These are phyloP conservation scores for Numenius phaeopus DNA, from an alignment of 2,797 vertebrate species.

Conservation along the genomic window DNA sequence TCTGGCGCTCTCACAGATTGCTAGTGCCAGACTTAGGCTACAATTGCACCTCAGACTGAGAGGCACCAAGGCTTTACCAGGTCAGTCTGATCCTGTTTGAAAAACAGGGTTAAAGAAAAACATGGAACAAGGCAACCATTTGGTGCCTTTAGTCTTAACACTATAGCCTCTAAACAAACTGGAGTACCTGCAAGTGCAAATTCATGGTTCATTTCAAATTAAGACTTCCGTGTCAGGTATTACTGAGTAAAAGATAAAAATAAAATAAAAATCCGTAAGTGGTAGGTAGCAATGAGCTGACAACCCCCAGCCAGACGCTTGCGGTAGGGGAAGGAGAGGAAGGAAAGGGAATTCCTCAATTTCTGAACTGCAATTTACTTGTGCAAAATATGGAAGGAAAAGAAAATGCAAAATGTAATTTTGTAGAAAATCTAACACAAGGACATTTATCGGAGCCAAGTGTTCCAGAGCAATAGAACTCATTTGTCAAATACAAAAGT, in stretches of 20 bases:
- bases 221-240: neutral
- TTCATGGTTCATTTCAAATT: neutral
- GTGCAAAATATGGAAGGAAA: neutral
- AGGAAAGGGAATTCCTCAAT: neutral
- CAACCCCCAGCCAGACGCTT: neutral
- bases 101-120: neutral
- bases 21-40: neutral
- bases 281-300: neutral
- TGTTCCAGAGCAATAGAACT: neutral
- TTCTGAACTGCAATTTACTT: neutral
- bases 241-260: neutral
- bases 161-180: too few species aligned
- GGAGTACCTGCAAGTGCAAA: neutral
- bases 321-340: accelerated
- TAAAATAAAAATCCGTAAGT: neutral
- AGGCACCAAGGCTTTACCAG: neutral
- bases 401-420: neutral
- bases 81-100: neutral
- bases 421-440: neutral
- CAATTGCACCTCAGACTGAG: neutral
- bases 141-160: neutral
- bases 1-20: neutral
- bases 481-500: neutral
- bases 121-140: neutral
- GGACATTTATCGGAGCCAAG: neutral